Percentiles rank a stretch among this genome's conserved stretches.
phyloP scores from a whole-genome alignment of 2,888 invertebrate genomes.

The Heteropelma amictum region DNA sequence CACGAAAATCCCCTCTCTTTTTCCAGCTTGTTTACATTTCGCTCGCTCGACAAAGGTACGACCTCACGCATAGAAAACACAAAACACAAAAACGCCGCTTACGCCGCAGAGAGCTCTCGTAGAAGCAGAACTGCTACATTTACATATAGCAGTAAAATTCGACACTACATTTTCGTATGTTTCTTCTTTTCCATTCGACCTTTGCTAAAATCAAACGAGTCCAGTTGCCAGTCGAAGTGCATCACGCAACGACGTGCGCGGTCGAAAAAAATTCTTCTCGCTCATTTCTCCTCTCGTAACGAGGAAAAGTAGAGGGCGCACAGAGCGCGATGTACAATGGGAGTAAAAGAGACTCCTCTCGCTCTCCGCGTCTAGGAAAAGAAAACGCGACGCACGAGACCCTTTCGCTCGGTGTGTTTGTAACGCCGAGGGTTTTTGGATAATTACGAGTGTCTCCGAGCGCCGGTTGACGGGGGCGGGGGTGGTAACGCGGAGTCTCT shows the following conservation, averaged over 20 bases:
- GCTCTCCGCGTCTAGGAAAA: not conserved
- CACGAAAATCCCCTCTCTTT: too few species aligned
- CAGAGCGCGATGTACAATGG: not conserved
- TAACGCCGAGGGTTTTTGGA: constrained; percentile 70
- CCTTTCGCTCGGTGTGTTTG: constrained; percentile 47
- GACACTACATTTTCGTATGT: too few species aligned
- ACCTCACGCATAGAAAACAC: too few species aligned
- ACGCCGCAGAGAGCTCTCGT: too few species aligned
- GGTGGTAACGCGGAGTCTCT: constrained; percentile 31
- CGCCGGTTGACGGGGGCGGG: constrained; percentile 27
- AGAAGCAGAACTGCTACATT: too few species aligned
- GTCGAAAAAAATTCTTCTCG: not conserved
- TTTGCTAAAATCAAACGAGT: too few species aligned
- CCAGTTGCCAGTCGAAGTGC: too few species aligned
- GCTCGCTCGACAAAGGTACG: too few species aligned
- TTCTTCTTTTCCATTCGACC: too few species aligned
- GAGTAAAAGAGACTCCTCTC: constrained; percentile 4
- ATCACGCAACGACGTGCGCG: not conserved
- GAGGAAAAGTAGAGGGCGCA: constrained; percentile 4
- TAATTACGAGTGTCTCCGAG: constrained; percentile 75
- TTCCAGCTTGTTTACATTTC: too few species aligned
- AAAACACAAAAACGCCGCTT: too few species aligned
- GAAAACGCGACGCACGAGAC: constrained; percentile 14
- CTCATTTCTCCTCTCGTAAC: not conserved
- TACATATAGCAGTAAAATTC: too few species aligned